Percentiles rank a stretch among this genome's conserved stretches.
These are phyloP conservation scores for Dallia pectoralis DNA, from an alignment of 2,797 vertebrate species.

Conservation along the genomic window DNA sequence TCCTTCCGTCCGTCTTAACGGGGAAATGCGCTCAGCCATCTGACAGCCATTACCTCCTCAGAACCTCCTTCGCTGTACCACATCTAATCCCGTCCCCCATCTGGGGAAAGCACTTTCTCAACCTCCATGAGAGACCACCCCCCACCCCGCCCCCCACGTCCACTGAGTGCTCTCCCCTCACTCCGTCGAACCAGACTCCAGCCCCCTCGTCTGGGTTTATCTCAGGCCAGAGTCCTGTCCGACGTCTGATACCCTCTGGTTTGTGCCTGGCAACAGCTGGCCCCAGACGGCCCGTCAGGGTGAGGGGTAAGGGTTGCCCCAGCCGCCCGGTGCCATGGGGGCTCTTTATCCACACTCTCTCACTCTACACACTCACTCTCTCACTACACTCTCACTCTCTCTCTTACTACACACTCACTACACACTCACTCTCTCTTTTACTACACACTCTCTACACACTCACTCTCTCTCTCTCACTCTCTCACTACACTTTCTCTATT, in stretches of 20 bases:
- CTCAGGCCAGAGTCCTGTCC: conserved; percentile 13
- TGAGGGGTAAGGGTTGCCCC: neutral
- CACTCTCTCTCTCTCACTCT: neutral
- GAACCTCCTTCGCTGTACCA: conserved; percentile 37
- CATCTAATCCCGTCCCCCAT: conserved; percentile 47
- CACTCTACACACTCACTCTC: too few relatives aligned
- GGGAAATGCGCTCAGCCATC: conserved; percentile 35
- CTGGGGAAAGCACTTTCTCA: conserved; percentile 38
- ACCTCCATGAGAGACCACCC: neutral
- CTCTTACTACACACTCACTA: rapidly evolving
- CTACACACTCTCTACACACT: neutral
- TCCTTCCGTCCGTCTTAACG: conserved; percentile 8
- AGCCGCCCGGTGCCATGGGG: neutral
- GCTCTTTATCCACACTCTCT: neutral
- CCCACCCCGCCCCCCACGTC: conserved; percentile 14
- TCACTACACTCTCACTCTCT: too few relatives aligned
- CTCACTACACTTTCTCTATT: too few relatives aligned
- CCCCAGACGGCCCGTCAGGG: neutral
- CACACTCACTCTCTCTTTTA: too few relatives aligned
- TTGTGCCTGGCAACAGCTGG: neutral
- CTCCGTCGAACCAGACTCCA: conserved; percentile 2
- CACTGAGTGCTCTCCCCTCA: neutral
- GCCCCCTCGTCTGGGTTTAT: conserved; percentile 9
- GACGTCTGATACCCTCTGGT: neutral
- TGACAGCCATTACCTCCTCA: conserved; percentile 48